A percentile compares a stretch with the other conserved stretches of the same genome.
These are phyloP conservation scores for Cacoxenus indagator DNA, from an alignment of 2,888 invertebrate species.

Conservation along the genomic window DNA sequence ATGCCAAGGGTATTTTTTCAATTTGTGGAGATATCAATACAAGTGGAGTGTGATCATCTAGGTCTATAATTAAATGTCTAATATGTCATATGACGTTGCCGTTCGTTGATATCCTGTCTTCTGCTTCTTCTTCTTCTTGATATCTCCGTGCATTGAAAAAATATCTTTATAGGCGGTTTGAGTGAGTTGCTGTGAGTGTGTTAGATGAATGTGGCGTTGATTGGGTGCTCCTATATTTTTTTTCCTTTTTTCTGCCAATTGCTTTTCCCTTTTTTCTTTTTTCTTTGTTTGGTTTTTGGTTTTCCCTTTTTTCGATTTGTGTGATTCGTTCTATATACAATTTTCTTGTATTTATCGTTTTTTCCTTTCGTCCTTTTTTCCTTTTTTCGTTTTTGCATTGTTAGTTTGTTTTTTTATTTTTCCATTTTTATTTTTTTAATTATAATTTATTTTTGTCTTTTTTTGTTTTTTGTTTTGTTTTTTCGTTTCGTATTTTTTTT, in stretches of 20 bases:
- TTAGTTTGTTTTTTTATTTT: constrained; percentile 33
- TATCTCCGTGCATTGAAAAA: constrained; percentile 38
- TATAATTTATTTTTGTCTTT: constrained; percentile 24
- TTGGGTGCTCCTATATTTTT: constrained; percentile 10
- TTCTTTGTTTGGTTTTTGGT: constrained; percentile 21
- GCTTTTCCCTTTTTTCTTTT: constrained; percentile 20
- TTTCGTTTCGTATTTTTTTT: constrained; percentile 30
- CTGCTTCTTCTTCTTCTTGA: constrained; percentile 23
- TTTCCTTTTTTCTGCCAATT: constrained; percentile 26
- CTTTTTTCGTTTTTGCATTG: constrained; percentile 33
- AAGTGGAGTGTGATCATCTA: too few relatives aligned
- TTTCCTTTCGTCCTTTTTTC: too few relatives aligned
- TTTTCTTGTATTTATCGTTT: too few relatives aligned
- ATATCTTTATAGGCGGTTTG: constrained; percentile 20
- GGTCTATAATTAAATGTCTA: too few relatives aligned
- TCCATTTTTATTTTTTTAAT: constrained; percentile 29
- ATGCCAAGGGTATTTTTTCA: constrained; percentile 7
- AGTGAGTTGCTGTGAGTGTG: constrained; percentile 32
- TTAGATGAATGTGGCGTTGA: constrained; percentile 19
- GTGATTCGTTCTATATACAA: too few relatives aligned
- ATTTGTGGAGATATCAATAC: constrained; percentile 11
- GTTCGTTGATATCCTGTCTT: too few relatives aligned
- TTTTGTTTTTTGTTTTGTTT: constrained; percentile 28
- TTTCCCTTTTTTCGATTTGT: too few relatives aligned
- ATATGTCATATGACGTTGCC: too few relatives aligned